Percentiles rank a stretch among this genome's conserved stretches.
phyloP scores from a whole-genome alignment of 2,113 vertebrate species.

The Gyps fulvus region DNA sequence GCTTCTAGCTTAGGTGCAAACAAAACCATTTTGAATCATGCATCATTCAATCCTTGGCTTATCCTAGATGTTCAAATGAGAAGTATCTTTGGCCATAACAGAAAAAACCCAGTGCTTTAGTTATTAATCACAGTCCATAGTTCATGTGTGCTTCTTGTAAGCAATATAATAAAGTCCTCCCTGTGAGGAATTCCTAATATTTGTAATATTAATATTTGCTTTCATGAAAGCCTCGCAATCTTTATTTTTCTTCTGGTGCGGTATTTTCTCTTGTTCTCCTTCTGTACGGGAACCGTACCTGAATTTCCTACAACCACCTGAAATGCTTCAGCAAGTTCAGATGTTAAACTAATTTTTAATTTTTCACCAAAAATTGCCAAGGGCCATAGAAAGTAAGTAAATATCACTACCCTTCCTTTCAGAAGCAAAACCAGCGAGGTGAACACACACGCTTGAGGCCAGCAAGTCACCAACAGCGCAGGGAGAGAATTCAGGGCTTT shows the following conservation, averaged over 20 bases:
- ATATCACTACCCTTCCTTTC: background rate
- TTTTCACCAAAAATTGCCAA: background rate
- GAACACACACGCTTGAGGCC: background rate
- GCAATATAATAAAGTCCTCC: background rate
- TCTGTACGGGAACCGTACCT: background rate
- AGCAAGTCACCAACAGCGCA: rapidly evolving
- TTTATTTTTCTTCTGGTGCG: background rate
- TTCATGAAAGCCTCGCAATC: background rate
- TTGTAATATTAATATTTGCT: background rate
- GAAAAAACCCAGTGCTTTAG: background rate
- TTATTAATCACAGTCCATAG: background rate
- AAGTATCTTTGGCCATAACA: background rate
- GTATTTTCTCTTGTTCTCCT: background rate
- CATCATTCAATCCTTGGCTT: background rate
- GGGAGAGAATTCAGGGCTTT: background rate
- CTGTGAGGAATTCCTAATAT: background rate
- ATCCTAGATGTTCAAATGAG: background rate
- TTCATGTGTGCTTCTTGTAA: background rate
- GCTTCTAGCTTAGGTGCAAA: background rate
- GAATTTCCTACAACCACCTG: background rate
- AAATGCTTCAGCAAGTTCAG: background rate
- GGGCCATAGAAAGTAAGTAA: background rate
- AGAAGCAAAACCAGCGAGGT: background rate
- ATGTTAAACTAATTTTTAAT: background rate
- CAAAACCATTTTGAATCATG: background rate